A percentile compares a stretch with the other conserved stretches of the same genome.
Conservation (phyloP, 1,140 invertebrate genomes). For the Drosophila saltans region DNA sequence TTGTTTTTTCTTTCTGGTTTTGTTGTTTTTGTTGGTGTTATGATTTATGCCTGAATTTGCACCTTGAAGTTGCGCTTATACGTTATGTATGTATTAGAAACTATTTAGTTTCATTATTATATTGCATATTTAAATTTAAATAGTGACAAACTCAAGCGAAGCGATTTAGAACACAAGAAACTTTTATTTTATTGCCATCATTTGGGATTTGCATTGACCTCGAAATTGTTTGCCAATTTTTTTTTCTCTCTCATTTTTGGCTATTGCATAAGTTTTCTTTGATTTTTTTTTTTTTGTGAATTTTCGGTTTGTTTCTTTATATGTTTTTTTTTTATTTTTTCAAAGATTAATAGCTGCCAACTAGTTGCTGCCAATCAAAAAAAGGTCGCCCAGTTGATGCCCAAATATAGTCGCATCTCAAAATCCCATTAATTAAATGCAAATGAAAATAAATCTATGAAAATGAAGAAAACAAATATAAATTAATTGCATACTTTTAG, state of each 20-base stretch:
- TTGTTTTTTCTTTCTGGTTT: constrained; percentile 18
- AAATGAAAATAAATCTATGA: constrained; percentile 74
- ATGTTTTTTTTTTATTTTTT: constrained; percentile 19
- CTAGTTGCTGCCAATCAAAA: constrained; percentile 75
- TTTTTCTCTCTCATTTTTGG: constrained; percentile 24
- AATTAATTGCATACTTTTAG: constrained; percentile 29
- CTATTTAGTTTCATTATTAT: constrained; percentile 1
- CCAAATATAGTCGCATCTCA: constrained; percentile 58
- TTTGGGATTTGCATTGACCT: constrained; percentile 18
- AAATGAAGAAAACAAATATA: constrained; percentile 40
- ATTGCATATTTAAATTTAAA: background rate
- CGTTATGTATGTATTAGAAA: background rate
- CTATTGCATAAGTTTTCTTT: constrained; percentile 54
- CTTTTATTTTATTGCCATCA: constrained; percentile 11
- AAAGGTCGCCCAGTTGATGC: constrained; percentile 76
- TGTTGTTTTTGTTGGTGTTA: constrained; percentile 35
- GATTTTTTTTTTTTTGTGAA: constrained; percentile 13
- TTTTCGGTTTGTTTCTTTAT: background rate
- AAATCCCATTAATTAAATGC: constrained; percentile 75
- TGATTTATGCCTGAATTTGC: constrained; percentile 63
- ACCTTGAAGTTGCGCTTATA: constrained; percentile 44
- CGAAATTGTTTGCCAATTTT: constrained; percentile 45
- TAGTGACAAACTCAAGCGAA: background rate
- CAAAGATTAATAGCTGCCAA: constrained; percentile 75
- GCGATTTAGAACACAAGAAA: constrained; percentile 57